Percentiles rank a stretch among this genome's conserved stretches.
phyloP scores from a whole-genome alignment of 2,113 vertebrate species.

The Proterorhinus semilunaris region DNA sequence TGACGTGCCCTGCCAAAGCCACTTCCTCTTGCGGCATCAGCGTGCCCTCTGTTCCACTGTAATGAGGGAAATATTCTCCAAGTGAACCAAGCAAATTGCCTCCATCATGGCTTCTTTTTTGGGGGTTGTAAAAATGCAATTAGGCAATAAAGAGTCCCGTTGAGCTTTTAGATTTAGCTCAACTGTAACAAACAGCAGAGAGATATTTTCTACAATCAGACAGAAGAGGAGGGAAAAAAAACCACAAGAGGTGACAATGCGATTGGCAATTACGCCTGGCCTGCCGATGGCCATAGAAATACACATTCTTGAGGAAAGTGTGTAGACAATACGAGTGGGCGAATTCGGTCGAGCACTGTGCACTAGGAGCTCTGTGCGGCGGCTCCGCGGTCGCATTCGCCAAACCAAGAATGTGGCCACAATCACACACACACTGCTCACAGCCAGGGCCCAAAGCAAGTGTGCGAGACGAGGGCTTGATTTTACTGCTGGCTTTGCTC shows the following conservation, averaged over 20 bases:
- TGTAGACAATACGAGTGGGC: conserved; percentile 69
- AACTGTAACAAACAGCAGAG: conserved; percentile 1
- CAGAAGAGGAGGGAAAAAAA: conserved; percentile 42
- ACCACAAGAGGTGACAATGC: conserved; percentile 68
- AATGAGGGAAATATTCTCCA: conserved; percentile 61
- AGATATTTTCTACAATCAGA: neutral
- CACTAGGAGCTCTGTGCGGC: conserved; percentile 67
- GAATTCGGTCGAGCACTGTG: conserved; percentile 55
- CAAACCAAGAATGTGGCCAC: conserved; percentile 74
- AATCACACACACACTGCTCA: conserved; percentile 59
- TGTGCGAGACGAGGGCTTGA: conserved; percentile 62
- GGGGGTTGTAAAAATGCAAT: conserved; percentile 51
- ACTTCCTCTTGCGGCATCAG: conserved; percentile 67
- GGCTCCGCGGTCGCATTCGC: conserved; percentile 68
- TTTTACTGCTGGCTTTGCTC: conserved; percentile 58
- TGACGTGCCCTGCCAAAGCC: conserved; percentile 67
- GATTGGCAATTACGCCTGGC: conserved; percentile 62
- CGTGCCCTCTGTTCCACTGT: conserved; percentile 56
- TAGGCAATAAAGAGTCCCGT: conserved; percentile 34
- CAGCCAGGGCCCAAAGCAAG: conserved; percentile 50
- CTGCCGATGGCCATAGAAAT: conserved; percentile 62
- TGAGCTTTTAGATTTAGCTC: conserved; percentile 8
- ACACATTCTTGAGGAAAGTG: conserved; percentile 73
- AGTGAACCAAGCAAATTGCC: conserved; percentile 51
- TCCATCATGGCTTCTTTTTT: conserved; percentile 46